Evolutionary conservation across 2,797 vertebrate genomes (phyloP).

Genomic region (Melopsittacus undulatus): DNA sequence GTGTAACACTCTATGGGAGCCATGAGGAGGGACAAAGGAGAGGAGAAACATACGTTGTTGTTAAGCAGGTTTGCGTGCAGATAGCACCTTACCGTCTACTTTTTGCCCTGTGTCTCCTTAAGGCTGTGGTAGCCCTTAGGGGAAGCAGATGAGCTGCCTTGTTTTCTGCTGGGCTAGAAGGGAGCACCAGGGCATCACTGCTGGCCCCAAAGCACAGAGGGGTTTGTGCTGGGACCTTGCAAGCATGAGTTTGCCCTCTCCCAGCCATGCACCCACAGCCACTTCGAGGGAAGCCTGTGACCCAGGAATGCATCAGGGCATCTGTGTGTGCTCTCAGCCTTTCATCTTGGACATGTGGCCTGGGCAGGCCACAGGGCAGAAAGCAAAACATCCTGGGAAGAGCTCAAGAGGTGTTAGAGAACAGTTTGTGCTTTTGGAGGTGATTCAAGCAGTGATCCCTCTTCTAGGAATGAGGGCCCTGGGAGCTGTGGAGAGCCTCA

Average conservation of each 20-base stretch:
- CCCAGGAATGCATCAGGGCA: slow-evolving; percentile 51
- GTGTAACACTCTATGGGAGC: background rate
- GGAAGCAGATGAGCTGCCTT: background rate
- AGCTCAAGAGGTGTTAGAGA: slow-evolving; percentile 14
- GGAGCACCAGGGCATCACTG: background rate
- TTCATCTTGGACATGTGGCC: slow-evolving; percentile 21
- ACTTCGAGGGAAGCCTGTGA: slow-evolving; percentile 49
- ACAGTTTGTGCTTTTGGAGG: slow-evolving; percentile 20
- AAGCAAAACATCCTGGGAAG: slow-evolving; percentile 42
- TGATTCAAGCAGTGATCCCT: slow-evolving; percentile 18
- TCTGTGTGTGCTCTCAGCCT: slow-evolving; percentile 19
- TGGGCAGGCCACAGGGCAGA: slow-evolving; percentile 27
- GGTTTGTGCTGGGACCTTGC: background rate
- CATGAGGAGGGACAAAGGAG: background rate
- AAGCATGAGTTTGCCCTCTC: background rate
- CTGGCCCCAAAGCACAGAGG: background rate
- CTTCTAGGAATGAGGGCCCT: background rate
- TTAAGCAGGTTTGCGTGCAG: background rate
- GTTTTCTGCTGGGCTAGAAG: slow-evolving; percentile 13
- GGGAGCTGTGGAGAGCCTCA: background rate
- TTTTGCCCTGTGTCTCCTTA: background rate
- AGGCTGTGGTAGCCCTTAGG: background rate
- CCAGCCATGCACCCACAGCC: slow-evolving; percentile 1
- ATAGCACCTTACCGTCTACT: background rate
- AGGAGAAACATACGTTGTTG: background rate